phyloP scores from a whole-genome alignment of 2,113 vertebrate genomes.

The Cromileptes altivelis region DNA sequence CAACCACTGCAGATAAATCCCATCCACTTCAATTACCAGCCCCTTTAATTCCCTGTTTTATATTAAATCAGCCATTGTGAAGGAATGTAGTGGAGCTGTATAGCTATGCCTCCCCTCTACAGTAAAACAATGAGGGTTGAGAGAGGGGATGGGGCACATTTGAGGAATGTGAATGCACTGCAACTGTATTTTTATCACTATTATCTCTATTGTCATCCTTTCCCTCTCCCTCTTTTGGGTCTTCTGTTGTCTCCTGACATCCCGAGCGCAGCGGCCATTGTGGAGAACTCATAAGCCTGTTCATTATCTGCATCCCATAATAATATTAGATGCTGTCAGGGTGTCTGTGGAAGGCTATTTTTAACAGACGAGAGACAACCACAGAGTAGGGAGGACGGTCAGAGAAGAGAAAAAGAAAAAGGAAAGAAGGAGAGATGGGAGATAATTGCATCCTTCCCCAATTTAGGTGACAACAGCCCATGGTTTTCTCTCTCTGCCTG shows the following conservation, averaged over 20 bases:
- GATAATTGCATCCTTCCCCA: slow-evolving; percentile 79
- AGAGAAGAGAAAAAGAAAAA: slow-evolving; percentile 5
- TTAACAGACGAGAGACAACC: slow-evolving; percentile 62
- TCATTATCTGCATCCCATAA: slow-evolving; percentile 74
- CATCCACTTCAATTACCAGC: slow-evolving; percentile 4
- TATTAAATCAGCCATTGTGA: slow-evolving; percentile 53
- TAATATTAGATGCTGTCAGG: slow-evolving; percentile 71
- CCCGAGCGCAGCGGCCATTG: slow-evolving; percentile 50
- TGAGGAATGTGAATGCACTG: slow-evolving; percentile 41
- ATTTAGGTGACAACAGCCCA: slow-evolving; percentile 68
- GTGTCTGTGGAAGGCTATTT: slow-evolving; percentile 72
- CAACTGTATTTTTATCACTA: slow-evolving; percentile 59
- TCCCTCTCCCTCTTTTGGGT: slow-evolving; percentile 32
- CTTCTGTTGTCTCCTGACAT: slow-evolving; percentile 44
- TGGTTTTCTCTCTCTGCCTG: slow-evolving; percentile 48
- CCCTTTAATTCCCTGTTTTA: slow-evolving; percentile 40
- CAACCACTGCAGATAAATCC: background rate
- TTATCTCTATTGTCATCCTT: slow-evolving; percentile 59
- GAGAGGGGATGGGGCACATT: slow-evolving; percentile 15
- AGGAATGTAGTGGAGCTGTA: slow-evolving; percentile 46
- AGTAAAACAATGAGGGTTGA: slow-evolving; percentile 51
- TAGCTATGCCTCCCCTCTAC: slow-evolving; percentile 31
- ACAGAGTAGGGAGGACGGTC: slow-evolving; percentile 32
- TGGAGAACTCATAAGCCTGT: slow-evolving; percentile 47
- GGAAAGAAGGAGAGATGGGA: slow-evolving; percentile 24